These are phyloP conservation scores for Pipra filicauda DNA, from an alignment of 2,113 vertebrate species.

Conservation along the genomic window DNA sequence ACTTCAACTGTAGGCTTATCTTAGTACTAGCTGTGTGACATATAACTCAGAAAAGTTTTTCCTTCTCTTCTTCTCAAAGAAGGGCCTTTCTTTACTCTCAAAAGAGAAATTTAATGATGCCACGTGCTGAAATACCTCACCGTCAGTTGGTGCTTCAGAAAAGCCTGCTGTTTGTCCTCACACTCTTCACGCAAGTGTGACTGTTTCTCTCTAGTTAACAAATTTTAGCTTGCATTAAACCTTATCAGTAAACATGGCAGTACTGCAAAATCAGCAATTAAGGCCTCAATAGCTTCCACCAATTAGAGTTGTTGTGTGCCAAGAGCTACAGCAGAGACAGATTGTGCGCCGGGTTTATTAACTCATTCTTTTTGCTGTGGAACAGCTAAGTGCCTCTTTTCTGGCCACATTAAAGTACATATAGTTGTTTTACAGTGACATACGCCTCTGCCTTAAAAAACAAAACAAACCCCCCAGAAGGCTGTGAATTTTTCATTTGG, in stretches of 20 bases:
- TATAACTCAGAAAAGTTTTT: conserved; percentile 15
- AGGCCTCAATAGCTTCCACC: conserved; percentile 51
- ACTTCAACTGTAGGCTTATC: conserved; percentile 63
- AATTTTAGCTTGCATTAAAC: conserved; percentile 50
- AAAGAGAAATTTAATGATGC: conserved; percentile 60
- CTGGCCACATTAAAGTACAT: conserved; percentile 30
- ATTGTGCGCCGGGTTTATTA: background rate
- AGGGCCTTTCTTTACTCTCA: conserved; percentile 62
- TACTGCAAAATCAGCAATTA: conserved; percentile 61
- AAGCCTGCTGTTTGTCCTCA: conserved; percentile 30
- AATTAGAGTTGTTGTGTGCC: conserved; percentile 36
- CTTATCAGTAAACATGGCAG: conserved; percentile 60
- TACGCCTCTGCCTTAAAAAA: background rate
- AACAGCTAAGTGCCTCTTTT: conserved; percentile 42
- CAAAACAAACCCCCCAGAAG: background rate
- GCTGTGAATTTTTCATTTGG: background rate
- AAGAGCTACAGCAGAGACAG: conserved; percentile 41
- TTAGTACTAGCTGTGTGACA: conserved; percentile 42
- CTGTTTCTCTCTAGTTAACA: conserved; percentile 34
- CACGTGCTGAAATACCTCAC: conserved; percentile 8
- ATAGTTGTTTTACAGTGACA: conserved; percentile 17
- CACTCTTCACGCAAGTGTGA: background rate
- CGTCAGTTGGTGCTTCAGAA: background rate
- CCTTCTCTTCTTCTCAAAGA: conserved; percentile 57
- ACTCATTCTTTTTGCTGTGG: conserved; percentile 40